These are phyloP conservation scores for Oligia fasciuncula DNA, from an alignment of 2,888 invertebrate species.

Conservation along the genomic window DNA sequence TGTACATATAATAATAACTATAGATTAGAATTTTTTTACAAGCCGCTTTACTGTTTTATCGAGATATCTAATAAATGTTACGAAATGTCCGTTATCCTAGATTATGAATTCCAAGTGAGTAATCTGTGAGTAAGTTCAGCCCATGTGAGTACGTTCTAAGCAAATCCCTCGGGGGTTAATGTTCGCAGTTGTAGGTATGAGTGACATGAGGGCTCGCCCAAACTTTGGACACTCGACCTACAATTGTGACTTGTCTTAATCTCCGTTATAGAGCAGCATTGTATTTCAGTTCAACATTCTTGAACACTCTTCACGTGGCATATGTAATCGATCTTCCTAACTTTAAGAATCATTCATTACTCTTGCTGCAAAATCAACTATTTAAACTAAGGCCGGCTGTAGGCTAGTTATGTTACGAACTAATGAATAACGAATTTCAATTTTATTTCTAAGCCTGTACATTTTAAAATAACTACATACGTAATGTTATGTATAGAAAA, in stretches of 20 bases:
- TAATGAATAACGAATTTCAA: constrained; percentile 78
- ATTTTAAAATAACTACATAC: constrained; percentile 72
- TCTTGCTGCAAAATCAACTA: constrained; percentile 62
- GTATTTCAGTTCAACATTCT: constrained; percentile 42
- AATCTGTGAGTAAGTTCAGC: constrained; percentile 50
- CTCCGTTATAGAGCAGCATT: constrained; percentile 38
- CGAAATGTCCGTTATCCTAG: constrained; percentile 63
- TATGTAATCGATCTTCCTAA: constrained; percentile 60
- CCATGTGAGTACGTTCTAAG: constrained; percentile 52
- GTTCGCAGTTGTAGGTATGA: constrained; percentile 50
- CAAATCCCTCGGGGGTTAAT: constrained; percentile 46
- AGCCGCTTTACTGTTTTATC: constrained; percentile 73
- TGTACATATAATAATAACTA: constrained; percentile 80
- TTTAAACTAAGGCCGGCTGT: constrained; percentile 63
- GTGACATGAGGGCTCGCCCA: constrained; percentile 38
- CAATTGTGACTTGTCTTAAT: constrained; percentile 44
- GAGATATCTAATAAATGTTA: constrained; percentile 67
- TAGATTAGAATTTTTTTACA: constrained; percentile 82
- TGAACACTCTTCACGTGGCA: constrained; percentile 40
- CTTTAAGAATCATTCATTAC: constrained; percentile 53
- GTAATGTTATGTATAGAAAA: constrained; percentile 73
- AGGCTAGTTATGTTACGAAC: constrained; percentile 71
- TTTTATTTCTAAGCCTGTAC: constrained; percentile 78
- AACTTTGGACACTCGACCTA: constrained; percentile 59
- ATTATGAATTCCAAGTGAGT: constrained; percentile 59